Base-by-base conservation (phyloP, 2,888 invertebrate genomes). In the Frankliniella intonsa region DNA sequence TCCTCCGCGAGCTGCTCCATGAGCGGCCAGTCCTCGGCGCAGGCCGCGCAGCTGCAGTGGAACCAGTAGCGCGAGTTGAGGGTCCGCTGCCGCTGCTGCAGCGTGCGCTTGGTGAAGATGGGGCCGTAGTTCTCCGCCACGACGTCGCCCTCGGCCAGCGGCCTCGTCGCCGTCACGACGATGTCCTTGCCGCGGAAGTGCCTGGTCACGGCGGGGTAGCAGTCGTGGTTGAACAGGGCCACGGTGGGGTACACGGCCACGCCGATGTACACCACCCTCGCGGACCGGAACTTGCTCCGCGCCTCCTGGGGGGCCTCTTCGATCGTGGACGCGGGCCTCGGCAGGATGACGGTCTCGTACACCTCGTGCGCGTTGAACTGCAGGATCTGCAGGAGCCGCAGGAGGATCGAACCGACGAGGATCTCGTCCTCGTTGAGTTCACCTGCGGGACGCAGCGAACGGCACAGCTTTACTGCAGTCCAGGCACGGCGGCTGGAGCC, bases 321-420 rank as follows among this genome's bases (percentile, higher is more conserved):
- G 81, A 38, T 51, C 65, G 7, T 81, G 19, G n/a, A 12, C 50
- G 69, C 65, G 19, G 3, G 80, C 50, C n/a, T 69, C 79, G 38
- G 80, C 62, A 81, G 55, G 81, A 19, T 85, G 84, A 83, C 85
- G 50, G 85, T 85, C 86, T 94, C 94, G 85, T 92, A 93, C 65
- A 96, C 92, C 88, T 95, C 95, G 86, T 96, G 95, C 0, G 95
- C 95, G 86, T 96, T 96, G 87, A 95, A 96, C 87, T 95, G 95
- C 19, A 95, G 88, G 81, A 94, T 89, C 87, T 95, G 94, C 14
- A 95, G 89, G 85, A 94, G 91, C 69, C 91, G 91, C 12, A 95
- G 88, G 12, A 96, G 86, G 27, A 95, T 87, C 81, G 92, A 91
- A 14, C 91, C 92, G 38, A 94, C 89, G 84, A 90, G 87, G 81